These are phyloP conservation scores for Babylonia areolata DNA, from an alignment of 1,140 invertebrate genomes.

Conservation along the genomic window DNA sequence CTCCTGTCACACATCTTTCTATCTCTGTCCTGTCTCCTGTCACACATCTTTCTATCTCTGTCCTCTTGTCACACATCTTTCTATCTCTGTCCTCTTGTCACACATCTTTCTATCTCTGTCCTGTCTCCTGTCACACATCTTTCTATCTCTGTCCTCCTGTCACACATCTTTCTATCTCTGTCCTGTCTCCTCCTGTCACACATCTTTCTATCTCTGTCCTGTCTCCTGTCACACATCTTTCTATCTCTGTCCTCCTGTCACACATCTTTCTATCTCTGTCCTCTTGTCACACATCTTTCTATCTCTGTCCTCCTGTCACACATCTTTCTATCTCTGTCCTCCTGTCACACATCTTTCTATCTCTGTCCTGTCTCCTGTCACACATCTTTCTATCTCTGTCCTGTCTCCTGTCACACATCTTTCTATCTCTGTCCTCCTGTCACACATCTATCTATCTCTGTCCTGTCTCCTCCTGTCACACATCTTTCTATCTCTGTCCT, in stretches of 20 bases:
- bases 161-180: too few relatives aligned
- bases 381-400: too few relatives aligned
- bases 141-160: neutral
- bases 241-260: neutral
- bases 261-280: too few relatives aligned
- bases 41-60: neutral
- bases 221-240: neutral
- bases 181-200: neutral
- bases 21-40: neutral
- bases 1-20: too few relatives aligned
- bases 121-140: neutral
- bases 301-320: neutral
- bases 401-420: neutral
- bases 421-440: neutral
- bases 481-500: neutral
- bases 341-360: neutral
- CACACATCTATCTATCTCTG: too few relatives aligned
- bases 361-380: too few relatives aligned
- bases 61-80: too few relatives aligned
- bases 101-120: neutral
- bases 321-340: neutral
- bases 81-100: neutral
- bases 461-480: neutral
- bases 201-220: neutral
- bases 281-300: neutral